These are phyloP conservation scores for Ecliptopera silaceata DNA, from an alignment of 2,888 invertebrate species.

Conservation along the genomic window DNA sequence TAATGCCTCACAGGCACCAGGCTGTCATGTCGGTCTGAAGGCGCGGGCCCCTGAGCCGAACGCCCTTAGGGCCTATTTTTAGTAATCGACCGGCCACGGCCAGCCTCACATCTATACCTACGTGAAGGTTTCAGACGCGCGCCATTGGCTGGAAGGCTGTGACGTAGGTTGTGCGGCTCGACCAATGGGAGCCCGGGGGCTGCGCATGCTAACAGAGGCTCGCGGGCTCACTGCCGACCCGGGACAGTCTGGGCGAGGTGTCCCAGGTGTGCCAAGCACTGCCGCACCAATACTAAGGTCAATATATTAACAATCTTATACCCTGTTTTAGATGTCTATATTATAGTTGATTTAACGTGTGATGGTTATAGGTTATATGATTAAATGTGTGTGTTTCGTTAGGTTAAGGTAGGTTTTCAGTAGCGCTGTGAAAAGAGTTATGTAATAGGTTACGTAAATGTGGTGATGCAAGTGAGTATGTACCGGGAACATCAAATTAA, in stretches of 20 bases:
- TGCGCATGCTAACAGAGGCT: slow-evolving; percentile 70
- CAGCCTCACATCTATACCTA: slow-evolving; percentile 67
- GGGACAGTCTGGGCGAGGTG: slow-evolving; percentile 75
- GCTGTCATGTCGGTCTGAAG: background rate
- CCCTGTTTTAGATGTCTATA: slow-evolving; percentile 27
- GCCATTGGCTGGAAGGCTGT: slow-evolving; percentile 61
- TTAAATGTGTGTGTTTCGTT: slow-evolving; percentile 1
- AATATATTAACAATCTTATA: slow-evolving; percentile 51
- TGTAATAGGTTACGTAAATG: slow-evolving; percentile 35
- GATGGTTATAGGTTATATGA: slow-evolving; percentile 15
- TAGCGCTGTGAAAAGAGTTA: slow-evolving; percentile 33
- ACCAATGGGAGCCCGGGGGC: slow-evolving; percentile 62
- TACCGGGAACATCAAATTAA: background rate
- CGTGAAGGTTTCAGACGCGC: slow-evolving; percentile 70
- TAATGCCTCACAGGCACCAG: slow-evolving; percentile 18
- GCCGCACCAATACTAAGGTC: slow-evolving; percentile 65
- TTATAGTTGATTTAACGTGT: slow-evolving; percentile 46
- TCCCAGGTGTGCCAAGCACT: slow-evolving; percentile 77
- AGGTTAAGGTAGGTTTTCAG: slow-evolving; percentile 18
- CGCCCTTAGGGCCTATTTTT: slow-evolving; percentile 66
- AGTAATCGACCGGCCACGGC: slow-evolving; percentile 66
- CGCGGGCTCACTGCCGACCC: slow-evolving; percentile 51
- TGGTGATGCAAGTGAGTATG: slow-evolving; percentile 9
- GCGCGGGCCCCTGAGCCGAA: slow-evolving; percentile 12
- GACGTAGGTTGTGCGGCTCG: slow-evolving; percentile 64